Evolutionary conservation across 1,140 invertebrate genomes (phyloP).

Genomic region (Oncopodura yosiiana): DNA sequence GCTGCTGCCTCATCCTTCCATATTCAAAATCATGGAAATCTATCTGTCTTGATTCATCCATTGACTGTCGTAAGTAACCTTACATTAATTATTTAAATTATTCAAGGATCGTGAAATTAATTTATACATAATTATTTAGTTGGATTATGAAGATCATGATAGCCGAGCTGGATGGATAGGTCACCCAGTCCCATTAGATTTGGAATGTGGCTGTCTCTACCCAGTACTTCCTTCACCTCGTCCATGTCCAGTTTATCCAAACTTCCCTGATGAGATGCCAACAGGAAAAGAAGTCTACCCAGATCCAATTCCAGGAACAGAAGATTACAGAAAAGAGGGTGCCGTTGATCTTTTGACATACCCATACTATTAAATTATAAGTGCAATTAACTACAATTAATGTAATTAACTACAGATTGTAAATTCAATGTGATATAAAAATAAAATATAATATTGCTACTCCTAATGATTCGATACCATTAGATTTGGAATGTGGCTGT

Average conservation of each 20-base stretch:
- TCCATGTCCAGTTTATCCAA: constrained; percentile 23
- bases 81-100: too few species aligned
- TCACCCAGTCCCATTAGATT: constrained; percentile 14
- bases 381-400: too few species aligned
- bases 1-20: constrained; percentile 19
- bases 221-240: constrained; percentile 18
- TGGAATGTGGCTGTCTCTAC: constrained; percentile 15
- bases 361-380: background rate
- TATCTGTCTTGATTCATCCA: constrained; percentile 28
- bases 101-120: too few species aligned
- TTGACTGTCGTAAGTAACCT: too few species aligned
- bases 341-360: constrained; percentile 1
- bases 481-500: constrained; percentile 5
- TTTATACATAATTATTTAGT: too few species aligned
- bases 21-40: constrained; percentile 28
- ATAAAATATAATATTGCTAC: too few species aligned
- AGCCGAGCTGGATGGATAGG: constrained; percentile 18
- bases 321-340: constrained; percentile 5
- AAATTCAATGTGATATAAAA: too few species aligned
- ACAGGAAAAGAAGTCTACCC: background rate
- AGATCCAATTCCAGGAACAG: constrained; percentile 13
- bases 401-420: too few species aligned
- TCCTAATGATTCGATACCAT: too few species aligned
- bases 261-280: constrained; percentile 13
- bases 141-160: constrained; percentile 21